These are phyloP conservation scores for Denticeps clupeoides DNA, from an alignment of 2,797 vertebrate species.

Conservation along the genomic window DNA sequence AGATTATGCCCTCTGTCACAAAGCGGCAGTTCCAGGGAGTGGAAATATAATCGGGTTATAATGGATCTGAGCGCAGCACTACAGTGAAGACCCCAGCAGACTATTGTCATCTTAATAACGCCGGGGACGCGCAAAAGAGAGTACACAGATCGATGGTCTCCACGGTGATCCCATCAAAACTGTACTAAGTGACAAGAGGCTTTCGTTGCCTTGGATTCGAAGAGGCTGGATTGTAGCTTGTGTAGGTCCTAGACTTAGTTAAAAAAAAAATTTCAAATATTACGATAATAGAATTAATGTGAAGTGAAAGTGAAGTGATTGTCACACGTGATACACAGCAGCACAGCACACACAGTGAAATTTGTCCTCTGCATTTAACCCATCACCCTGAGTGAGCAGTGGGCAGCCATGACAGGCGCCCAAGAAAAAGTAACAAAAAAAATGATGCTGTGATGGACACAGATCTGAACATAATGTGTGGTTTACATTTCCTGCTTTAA, in stretches of 20 bases:
- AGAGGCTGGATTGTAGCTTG: too few relatives aligned
- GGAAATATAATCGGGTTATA: conserved; percentile 79
- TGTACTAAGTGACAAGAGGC: conserved; percentile 56
- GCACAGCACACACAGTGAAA: too few relatives aligned
- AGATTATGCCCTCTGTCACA: conserved; percentile 65
- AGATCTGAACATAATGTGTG: conserved; percentile 33
- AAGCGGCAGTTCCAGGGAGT: conserved; percentile 50
- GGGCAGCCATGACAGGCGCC: too few relatives aligned
- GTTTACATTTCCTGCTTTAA: conserved; percentile 37
- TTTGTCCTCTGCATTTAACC: too few relatives aligned
- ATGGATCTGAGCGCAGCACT: conserved; percentile 77
- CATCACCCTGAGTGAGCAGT: too few relatives aligned
- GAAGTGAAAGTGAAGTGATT: too few relatives aligned
- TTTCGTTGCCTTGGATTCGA: conserved; percentile 57
- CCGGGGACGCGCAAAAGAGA: conserved; percentile 50
- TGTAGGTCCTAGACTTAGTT: too few relatives aligned
- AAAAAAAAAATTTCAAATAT: too few relatives aligned
- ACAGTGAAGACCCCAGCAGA: conserved; percentile 54
- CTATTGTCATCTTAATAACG: conserved; percentile 74
- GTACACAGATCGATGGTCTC: conserved; percentile 64
- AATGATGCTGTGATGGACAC: conserved; percentile 5
- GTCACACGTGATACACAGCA: too few relatives aligned
- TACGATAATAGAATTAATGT: too few relatives aligned
- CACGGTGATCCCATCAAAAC: too few relatives aligned
- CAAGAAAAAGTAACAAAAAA: too few relatives aligned